A percentile compares a stretch with the other conserved stretches of the same genome.
Conservation (phyloP, 2,888 invertebrate species). For the Syrista parreyssii region DNA sequence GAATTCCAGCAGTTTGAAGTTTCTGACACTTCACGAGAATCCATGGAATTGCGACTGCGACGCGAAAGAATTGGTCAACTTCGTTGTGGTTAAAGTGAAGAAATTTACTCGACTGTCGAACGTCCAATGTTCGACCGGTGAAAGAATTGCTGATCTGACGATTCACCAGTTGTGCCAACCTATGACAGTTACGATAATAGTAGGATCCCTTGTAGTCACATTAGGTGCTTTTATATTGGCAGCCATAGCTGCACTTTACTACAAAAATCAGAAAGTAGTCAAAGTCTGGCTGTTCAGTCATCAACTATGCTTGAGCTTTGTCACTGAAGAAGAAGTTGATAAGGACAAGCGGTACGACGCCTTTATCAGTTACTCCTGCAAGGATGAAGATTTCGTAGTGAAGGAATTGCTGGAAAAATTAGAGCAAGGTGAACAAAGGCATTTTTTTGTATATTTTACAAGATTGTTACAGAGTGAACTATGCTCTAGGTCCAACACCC, state of each 20-base stretch:
- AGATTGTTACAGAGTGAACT: too few species aligned
- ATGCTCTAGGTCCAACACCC: constrained; percentile 61
- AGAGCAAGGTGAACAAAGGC: constrained; percentile 64
- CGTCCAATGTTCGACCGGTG: too few species aligned
- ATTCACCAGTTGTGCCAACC: too few species aligned
- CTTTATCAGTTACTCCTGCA: constrained; percentile 80
- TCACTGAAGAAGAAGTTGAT: constrained; percentile 75
- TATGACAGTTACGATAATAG: too few species aligned
- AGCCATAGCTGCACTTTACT: not conserved
- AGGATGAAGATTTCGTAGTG: constrained; percentile 75
- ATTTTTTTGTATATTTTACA: constrained; percentile 11
- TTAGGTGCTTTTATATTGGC: too few species aligned
- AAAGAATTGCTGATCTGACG: too few species aligned
- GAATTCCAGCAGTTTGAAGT: constrained; percentile 61
- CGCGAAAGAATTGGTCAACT: constrained; percentile 69
- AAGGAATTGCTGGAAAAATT: constrained; percentile 73
- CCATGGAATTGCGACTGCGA: constrained; percentile 75
- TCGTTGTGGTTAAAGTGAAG: constrained; percentile 63
- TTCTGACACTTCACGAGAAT: constrained; percentile 71
- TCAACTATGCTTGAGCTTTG: constrained; percentile 70
- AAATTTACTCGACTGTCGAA: constrained; percentile 2
- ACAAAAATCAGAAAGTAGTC: constrained; percentile 67
- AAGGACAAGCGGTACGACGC: constrained; percentile 75
- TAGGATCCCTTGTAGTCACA: too few species aligned
- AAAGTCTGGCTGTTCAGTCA: constrained; percentile 74